Conservation (phyloP, 92 coral and sea anemone species). For the Paragorgia papillata region DNA sequence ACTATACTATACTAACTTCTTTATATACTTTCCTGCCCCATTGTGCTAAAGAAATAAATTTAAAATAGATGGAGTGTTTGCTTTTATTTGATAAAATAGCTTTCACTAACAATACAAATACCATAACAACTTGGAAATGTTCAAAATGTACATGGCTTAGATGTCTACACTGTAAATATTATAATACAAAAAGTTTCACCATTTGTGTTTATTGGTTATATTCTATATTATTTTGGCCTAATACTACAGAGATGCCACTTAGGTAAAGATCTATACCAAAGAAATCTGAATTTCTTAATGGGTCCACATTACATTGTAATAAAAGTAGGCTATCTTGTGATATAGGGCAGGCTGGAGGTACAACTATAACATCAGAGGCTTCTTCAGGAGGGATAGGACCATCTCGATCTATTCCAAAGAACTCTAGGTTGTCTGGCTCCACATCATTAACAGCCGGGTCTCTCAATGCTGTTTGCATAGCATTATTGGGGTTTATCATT, state of each 20-base stretch:
- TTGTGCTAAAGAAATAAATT: no score
- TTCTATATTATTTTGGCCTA: neutral
- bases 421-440: conserved; percentile 48
- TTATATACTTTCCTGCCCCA: no score
- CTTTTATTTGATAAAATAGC: no score
- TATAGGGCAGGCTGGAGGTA: conserved; percentile 35
- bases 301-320: conserved; percentile 15
- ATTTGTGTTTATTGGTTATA: neutral
- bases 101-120: no score
- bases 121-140: no score
- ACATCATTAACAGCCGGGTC: conserved; percentile 36
- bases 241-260: conserved; percentile 10
- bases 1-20: no score
- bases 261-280: conserved; percentile 29
- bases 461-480: conserved; percentile 15
- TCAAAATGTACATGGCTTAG: no score
- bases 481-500: conserved; percentile 31
- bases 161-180: no score
- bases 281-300: conserved; percentile 1
- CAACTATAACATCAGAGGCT: neutral
- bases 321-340: no score
- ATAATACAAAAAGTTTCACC: neutral
- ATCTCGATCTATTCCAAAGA: no score
- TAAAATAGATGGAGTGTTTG: no score
- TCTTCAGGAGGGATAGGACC: conserved; percentile 31